Conservation (phyloP, 2,113 vertebrate species). For the Megaceryle torquata region DNA sequence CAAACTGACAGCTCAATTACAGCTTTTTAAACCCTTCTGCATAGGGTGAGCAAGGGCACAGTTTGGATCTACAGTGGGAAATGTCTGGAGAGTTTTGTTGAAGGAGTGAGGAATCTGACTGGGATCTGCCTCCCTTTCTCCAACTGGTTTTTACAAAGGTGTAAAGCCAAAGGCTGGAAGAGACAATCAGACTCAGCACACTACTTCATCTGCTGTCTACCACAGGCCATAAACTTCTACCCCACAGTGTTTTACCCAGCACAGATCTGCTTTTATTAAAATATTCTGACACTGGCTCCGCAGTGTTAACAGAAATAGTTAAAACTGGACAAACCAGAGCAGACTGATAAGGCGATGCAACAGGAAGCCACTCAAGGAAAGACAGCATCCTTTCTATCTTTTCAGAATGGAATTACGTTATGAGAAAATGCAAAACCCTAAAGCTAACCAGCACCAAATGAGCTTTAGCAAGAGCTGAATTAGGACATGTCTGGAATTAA, state of each 20-base stretch:
- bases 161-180: neutral
- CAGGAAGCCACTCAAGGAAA: neutral
- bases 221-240: neutral
- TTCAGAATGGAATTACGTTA: neutral
- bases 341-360: neutral
- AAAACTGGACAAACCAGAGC: neutral
- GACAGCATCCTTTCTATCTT: neutral
- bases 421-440: neutral
- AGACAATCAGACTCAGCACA: neutral
- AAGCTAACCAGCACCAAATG: neutral
- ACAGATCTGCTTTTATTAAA: neutral
- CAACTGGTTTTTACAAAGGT: rapidly evolving
- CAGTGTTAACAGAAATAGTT: neutral
- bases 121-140: neutral
- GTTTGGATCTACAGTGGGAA: neutral
- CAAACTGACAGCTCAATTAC: conserved; percentile 29
- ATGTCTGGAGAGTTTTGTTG: neutral
- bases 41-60: neutral
- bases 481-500: neutral
- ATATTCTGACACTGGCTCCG: neutral
- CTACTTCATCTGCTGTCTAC: neutral
- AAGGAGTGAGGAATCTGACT: conserved; percentile 6
- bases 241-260: neutral
- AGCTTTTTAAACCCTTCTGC: neutral
- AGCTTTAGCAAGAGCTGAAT: neutral